Conservation (phyloP, 1,140 invertebrate genomes). For the Drosophila asahinai region DNA sequence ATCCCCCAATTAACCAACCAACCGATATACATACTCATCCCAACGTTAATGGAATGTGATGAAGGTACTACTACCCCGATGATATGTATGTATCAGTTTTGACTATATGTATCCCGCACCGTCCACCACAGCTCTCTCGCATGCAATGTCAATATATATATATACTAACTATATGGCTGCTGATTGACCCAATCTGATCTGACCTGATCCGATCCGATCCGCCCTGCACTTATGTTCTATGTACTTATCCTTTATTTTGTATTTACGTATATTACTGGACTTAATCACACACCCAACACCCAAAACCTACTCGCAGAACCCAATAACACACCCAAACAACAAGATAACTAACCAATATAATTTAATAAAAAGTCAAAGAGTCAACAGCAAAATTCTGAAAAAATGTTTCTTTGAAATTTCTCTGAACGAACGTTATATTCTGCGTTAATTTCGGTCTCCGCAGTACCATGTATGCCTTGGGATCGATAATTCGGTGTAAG, state of each 20-base stretch:
- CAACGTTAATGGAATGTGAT: conserved; percentile 51
- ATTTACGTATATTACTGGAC: conserved; percentile 46
- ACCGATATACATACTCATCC: conserved; percentile 45
- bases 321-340: conserved; percentile 30
- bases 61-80: conserved; percentile 31
- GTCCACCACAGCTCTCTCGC: conserved; percentile 41
- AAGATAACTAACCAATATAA: conserved; percentile 45
- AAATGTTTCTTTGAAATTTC: conserved; percentile 67
- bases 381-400: conserved; percentile 58
- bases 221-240: conserved; percentile 37
- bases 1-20: conserved; percentile 29
- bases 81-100: conserved; percentile 60
- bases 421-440: conserved; percentile 59
- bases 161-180: conserved; percentile 47
- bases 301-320: conserved; percentile 33
- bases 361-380: conserved; percentile 50
- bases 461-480: conserved; percentile 94
- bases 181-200: conserved; percentile 32
- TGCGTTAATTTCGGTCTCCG: conserved; percentile 69
- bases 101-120: conserved; percentile 47
- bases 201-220: conserved; percentile 26
- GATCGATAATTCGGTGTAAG: conserved; percentile 94
- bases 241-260: conserved; percentile 39
- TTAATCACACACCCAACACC: conserved; percentile 51
- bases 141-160: conserved; percentile 31